Evolutionary conservation across 2,113 vertebrate species (phyloP), one percentile per base, ranked within the genome.

Genomic region (Chionodraco myersi): DNA sequence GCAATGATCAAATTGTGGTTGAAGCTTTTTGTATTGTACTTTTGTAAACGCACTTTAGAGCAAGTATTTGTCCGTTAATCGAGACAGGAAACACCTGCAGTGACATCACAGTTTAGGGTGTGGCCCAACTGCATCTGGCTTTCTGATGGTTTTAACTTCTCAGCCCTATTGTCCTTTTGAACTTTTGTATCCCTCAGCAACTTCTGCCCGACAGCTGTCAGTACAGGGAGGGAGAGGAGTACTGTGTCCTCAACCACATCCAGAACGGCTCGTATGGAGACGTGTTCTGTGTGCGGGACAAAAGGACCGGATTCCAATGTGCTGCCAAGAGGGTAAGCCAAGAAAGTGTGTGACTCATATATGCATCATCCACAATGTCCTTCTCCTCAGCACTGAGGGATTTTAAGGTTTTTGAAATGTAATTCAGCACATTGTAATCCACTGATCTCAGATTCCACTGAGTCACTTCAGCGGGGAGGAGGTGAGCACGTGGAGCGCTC

Each of bases 191-290:
- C 23, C 12, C 62, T 4, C 11, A 95, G 95, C 80, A 82, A 34
- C 92, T 95, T 21, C 96, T 94, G 85, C 94, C 96, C 0, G 94
- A 92, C 81, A 91, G 95, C 65, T 95, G 91, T 0, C 94, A 94
- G 87, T 99, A 99, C 93, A 92, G 94, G 77, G 97, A 98, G 87
- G 96, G 96, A 49, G 89, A 93, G 79, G 96, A 99, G 30, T 99
- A 97, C 94, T 84, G 92, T 36, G 83, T 95, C 1, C 94, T 94
- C 11, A 94, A 93, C 0, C 95, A 95, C 77, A 89, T 99, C 69
- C 97, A 97, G 88, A 95, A 96, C 36, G 98, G 98, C 48, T 96
- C 97, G 0, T 99, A 97, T 26, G 98, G 98, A 0, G 98, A 99
- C 2, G 98, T 99, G 0, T 96, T 97, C 92, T 95, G 95, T 13